Conservation (phyloP, 2,888 invertebrate genomes). For the Colletes collaris region DNA sequence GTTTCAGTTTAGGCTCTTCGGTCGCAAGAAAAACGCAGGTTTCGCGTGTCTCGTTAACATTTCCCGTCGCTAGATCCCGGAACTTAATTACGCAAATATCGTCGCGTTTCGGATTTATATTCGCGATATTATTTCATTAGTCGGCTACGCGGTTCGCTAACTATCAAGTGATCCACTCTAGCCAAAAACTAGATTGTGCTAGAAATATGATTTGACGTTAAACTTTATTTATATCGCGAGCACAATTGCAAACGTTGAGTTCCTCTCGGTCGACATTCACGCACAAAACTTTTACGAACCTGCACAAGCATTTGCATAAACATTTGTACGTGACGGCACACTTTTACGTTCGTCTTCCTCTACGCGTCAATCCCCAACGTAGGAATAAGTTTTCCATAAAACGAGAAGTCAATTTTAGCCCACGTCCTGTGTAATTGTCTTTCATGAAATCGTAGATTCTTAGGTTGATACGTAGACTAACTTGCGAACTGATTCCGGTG, state of each 20-base stretch:
- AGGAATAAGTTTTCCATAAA: slow-evolving; percentile 11
- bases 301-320: no score
- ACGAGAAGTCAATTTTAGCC: neutral
- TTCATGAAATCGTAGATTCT: slow-evolving; percentile 14
- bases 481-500: slow-evolving; percentile 69
- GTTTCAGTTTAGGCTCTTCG: slow-evolving; percentile 1
- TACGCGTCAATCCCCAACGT: neutral
- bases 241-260: no score
- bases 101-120: neutral
- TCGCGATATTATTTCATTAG: slow-evolving; percentile 6
- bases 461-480: neutral
- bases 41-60: slow-evolving; percentile 43
- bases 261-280: no score
- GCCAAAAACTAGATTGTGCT: no score
- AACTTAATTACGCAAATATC: slow-evolving; percentile 41
- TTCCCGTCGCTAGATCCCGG: neutral
- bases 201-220: no score
- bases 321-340: no score
- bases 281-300: no score
- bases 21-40: slow-evolving; percentile 14
- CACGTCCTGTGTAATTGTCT: slow-evolving; percentile 18
- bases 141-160: neutral
- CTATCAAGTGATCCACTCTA: neutral
- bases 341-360: slow-evolving; percentile 9
- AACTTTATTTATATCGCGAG: no score